Conservation (phyloP, 2,797 vertebrate genomes). For the Smutsia temminckii region DNA sequence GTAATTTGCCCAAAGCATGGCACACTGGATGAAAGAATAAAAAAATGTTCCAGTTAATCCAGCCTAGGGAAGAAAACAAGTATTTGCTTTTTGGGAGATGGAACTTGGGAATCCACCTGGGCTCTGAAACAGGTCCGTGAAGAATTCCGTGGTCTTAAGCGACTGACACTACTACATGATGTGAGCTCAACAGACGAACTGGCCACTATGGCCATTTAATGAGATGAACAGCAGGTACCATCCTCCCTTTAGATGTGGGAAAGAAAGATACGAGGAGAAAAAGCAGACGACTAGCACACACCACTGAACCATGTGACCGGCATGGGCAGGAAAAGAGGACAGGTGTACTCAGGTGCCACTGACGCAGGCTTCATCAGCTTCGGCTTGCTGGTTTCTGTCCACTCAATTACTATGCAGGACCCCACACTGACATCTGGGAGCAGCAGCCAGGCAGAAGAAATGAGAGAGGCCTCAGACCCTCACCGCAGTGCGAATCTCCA, state of each 20-base stretch:
- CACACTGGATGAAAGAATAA: background rate
- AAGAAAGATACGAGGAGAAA: background rate
- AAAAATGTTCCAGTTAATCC: background rate
- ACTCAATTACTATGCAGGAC: background rate
- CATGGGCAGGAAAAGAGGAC: background rate
- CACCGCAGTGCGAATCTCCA: background rate
- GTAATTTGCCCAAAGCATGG: background rate
- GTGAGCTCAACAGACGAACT: background rate
- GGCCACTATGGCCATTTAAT: background rate
- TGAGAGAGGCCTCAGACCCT: background rate
- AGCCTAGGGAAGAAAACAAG: background rate
- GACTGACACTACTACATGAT: background rate
- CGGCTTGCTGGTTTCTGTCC: background rate
- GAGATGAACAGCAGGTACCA: background rate
- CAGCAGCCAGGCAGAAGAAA: background rate
- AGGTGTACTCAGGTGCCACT: background rate
- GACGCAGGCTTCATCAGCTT: background rate
- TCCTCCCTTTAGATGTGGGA: background rate
- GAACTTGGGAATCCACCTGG: background rate
- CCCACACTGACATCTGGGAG: background rate
- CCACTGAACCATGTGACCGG: background rate
- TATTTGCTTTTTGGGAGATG: background rate
- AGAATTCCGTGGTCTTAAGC: background rate
- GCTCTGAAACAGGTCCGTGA: background rate
- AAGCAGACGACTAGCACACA: background rate